A percentile compares a stretch with the other conserved stretches of the same genome.
Evolutionary conservation across 2,888 invertebrate genomes (phyloP).

Genomic region (Spatulosminthurus flaviceps): DNA sequence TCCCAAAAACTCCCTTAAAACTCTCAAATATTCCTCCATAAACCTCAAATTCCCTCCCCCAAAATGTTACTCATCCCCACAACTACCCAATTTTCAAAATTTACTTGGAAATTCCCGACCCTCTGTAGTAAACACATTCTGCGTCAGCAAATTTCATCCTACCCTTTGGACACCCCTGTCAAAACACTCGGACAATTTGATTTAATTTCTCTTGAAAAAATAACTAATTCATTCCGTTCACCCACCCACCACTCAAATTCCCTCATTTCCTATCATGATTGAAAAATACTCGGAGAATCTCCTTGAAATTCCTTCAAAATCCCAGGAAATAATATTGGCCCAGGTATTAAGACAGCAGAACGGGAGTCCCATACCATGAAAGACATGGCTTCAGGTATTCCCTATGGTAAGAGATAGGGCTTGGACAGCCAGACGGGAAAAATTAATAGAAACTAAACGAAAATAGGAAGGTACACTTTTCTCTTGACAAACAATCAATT

Average conservation of each 20-base stretch:
- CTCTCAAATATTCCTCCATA: no score
- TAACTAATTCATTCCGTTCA: not conserved
- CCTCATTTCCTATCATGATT: not conserved
- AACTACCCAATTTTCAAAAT: no score
- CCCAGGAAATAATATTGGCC: not conserved
- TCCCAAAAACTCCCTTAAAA: no score
- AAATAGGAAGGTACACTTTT: not conserved
- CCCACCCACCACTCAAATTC: no score
- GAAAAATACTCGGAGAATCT: not conserved
- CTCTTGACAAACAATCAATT: not conserved
- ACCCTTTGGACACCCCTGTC: not conserved
- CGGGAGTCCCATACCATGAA: not conserved
- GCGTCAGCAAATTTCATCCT: slow-evolving; percentile 12
- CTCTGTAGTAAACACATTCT: not conserved
- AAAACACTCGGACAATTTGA: not conserved
- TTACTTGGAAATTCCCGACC: no score
- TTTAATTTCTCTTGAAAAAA: not conserved
- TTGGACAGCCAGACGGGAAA: slow-evolving; percentile 2
- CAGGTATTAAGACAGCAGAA: not conserved
- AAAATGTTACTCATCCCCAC: no score
- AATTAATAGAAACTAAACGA: not conserved
- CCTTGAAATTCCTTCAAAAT: not conserved
- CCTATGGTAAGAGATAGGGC: not conserved
- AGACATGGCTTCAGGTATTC: slow-evolving; percentile 14
- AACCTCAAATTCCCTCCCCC: no score